phyloP scores from a whole-genome alignment of 2,888 invertebrate species.

The Caenorhabditis sp. region DNA sequence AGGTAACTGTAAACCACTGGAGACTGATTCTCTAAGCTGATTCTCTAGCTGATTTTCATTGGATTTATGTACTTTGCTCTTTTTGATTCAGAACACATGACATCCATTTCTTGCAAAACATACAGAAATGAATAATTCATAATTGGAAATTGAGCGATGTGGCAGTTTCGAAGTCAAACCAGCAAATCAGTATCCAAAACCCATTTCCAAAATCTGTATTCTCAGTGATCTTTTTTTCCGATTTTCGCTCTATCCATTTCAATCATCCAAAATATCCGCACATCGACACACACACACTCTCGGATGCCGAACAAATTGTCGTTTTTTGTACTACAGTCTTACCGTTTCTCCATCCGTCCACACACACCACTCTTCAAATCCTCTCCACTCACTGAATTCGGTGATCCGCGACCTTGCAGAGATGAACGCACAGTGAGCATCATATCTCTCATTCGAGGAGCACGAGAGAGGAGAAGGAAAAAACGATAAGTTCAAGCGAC shows the following conservation, averaged over 20 bases:
- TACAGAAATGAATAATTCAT: background rate
- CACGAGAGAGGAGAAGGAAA: conserved; percentile 20
- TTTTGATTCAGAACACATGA: background rate
- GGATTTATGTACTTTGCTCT: no score
- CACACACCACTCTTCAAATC: conserved; percentile 61
- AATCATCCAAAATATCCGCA: conserved; percentile 19
- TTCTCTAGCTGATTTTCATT: no score
- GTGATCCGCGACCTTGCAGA: conserved; percentile 61
- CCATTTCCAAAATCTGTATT: background rate
- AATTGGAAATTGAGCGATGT: background rate
- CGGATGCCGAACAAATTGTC: conserved; percentile 41
- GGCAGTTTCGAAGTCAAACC: background rate
- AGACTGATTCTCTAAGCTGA: no score
- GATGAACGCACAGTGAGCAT: conserved; percentile 57
- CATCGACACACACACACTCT: conserved; percentile 13
- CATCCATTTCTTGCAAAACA: background rate
- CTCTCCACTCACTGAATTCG: conserved; percentile 56
- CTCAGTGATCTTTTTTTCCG: background rate
- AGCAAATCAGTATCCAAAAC: background rate
- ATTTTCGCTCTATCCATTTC: conserved; percentile 15
- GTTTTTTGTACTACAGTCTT: conserved; percentile 61
- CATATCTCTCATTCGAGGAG: conserved; percentile 41
- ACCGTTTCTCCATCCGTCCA: conserved; percentile 24
- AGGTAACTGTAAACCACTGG: no score
- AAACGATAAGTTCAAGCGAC: conserved; percentile 52